Evolutionary conservation across 2,888 invertebrate genomes (phyloP).

Genomic region (Fissipunctia ypsillon): DNA sequence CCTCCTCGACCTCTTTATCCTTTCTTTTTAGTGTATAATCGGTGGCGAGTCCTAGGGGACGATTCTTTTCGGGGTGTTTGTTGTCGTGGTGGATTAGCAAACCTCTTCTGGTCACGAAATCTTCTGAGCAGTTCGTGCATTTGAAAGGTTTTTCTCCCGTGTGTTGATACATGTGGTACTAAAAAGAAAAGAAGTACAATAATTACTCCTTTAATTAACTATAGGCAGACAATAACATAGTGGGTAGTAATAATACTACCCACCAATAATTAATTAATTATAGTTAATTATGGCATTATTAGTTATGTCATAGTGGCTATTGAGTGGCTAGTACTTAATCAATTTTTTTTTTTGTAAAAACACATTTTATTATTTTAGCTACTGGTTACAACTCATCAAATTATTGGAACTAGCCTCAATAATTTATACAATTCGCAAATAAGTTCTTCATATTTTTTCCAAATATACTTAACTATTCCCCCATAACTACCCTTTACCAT

Average conservation of each 20-base stretch:
- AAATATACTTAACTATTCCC: no score
- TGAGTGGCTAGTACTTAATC: no score
- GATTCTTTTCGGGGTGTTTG: conserved; percentile 75
- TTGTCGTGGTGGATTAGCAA: conserved; percentile 82
- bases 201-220: neutral
- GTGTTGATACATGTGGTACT: conserved; percentile 91
- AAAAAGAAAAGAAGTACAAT: conserved; percentile 64
- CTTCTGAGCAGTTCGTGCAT: conserved; percentile 92
- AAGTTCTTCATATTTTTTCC: no score
- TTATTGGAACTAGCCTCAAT: neutral
- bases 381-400: neutral
- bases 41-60: conserved; percentile 75
- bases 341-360: no score
- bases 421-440: neutral
- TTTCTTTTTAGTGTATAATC: conserved; percentile 16
- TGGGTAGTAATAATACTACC: neutral
- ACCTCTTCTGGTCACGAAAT: conserved; percentile 83
- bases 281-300: no score
- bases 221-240: neutral
- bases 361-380: neutral
- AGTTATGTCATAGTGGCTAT: no score
- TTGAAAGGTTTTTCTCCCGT: conserved; percentile 98
- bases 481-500: neutral
- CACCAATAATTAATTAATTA: no score
- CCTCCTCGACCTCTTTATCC: neutral